Percentiles rank a stretch among this genome's conserved stretches.
These are phyloP conservation scores for Prionailurus bengalensis DNA, from an alignment of 2,113 vertebrate genomes.

Conservation along the genomic window DNA sequence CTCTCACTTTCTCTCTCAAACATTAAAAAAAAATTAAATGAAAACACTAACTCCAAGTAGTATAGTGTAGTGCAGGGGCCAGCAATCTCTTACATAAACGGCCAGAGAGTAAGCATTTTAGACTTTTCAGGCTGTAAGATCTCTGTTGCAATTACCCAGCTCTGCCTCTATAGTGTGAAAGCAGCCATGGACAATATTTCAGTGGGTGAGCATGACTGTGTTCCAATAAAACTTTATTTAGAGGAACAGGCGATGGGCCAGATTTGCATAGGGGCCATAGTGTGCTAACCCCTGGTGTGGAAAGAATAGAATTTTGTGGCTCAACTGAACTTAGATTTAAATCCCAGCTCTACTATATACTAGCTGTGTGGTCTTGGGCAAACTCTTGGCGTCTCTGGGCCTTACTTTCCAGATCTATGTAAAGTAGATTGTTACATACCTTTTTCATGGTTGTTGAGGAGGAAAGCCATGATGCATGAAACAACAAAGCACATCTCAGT, in stretches of 20 bases:
- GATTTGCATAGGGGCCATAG: not conserved
- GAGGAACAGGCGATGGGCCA: not conserved
- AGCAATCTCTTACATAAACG: not conserved
- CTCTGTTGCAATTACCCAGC: not conserved
- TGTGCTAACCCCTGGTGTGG: not conserved
- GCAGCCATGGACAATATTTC: not conserved
- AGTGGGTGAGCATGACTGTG: not conserved
- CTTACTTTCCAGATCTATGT: not conserved
- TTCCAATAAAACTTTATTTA: slow-evolving; percentile 40
- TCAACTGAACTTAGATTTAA: not conserved
- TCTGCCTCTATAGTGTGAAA: not conserved
- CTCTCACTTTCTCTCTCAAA: no score
- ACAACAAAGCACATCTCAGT: not conserved
- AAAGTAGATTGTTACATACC: not conserved
- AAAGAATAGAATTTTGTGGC: not conserved
- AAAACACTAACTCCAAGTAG: not conserved
- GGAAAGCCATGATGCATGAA: not conserved
- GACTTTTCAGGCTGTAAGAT: not conserved
- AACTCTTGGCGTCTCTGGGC: not conserved
- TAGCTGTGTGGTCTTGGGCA: not conserved
- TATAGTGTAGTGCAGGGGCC: not conserved
- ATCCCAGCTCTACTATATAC: not conserved
- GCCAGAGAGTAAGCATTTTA: not conserved
- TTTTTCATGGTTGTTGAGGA: not conserved
- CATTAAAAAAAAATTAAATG: not conserved